Base-by-base conservation (phyloP, 1,140 invertebrate genomes). In the Drosophila lini region DNA sequence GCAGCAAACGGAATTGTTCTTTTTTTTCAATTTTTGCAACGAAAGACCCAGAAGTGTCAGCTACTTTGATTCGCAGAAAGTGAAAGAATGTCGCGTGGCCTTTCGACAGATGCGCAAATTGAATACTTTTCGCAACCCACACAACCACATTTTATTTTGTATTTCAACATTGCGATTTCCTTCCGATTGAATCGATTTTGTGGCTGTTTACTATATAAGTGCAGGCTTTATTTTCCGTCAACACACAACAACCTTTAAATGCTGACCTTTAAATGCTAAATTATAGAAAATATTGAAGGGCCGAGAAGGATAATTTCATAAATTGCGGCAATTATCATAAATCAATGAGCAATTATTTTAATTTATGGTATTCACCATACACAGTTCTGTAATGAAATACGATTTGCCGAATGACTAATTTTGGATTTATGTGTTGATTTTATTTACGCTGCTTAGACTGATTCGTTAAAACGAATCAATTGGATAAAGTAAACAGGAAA, bases 291-390 rank as follows among this genome's bases (percentile, higher is more conserved):
- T 48, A 28, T 48, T 5, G 31, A 19, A 16, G 41, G 42, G 7
- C 11, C 11, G 38, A 7, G 3, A 47, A 15, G 16, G 16, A 22
- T 53, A 47, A 16, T 40, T 60, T 47, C n/a, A 41, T 31, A 63
- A 50, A 44, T 53, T 36, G 32, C 1, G 42, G n/a, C 31, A 41
- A 58, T 71, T 58, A 71, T 50, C 36, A 25, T 50, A 58, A 71
- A 71, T 71, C 68, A 59, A 48, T 59, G 68, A 48, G 36, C 65
- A 59, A 48, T 70, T 71, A 70, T 59, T 58, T 58, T 22, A 48
- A 42, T 70, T 34, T 28, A 5, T 19, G 19, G 19, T n/a, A n/a
- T 31, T 38, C 13, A n/a, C 8, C 47, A 52, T 16, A 19, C n/a
- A n/a, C 15, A 44, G 19, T 11, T 3, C 15, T 34, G 38, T 25